Evolutionary conservation across 2,888 invertebrate species (phyloP), one percentile per base, ranked within the genome.

Genomic region (Coelopa pilipes): DNA sequence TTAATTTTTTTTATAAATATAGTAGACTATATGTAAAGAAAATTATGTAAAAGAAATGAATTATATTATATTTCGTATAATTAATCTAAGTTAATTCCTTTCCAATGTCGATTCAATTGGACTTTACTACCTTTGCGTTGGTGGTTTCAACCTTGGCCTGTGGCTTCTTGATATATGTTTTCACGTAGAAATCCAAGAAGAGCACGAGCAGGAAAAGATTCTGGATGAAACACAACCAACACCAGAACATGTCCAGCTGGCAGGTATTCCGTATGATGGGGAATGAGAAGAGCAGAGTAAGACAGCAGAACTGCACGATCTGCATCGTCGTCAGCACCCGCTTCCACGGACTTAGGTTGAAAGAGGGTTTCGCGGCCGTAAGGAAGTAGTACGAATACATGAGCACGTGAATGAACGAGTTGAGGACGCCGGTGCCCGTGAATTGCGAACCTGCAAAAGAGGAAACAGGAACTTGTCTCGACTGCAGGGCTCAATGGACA

Each of bases 301-400:
- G 86, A 74, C 89, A 76, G 55, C 89, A 82, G 82, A 93, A 93
- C 83, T 93, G 93, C 0, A 91, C 91, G 82, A 96, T 90, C 88
- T 96, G 96, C 77, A 95, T 82, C 80, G 92, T 92, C 0, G 96
- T 96, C 77, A 96, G 91, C 80, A 93, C 90, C 79, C 93, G 94
- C 84, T 96, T 96, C 92, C 93, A 93, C 0, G 92, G 84, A 70
- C 91, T 92, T 74, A 92, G 88, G 81, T 93, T 93, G 82, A 92
- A 57, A 0, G 67, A 55, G 15, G 53, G n/a, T 65, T 90, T 90
- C 0, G 93, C 92, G 0, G 94, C 93, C 0, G 94, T 90, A 75
- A 93, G 81, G 10, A 94, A 89, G 83, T 96, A 81, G 85, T 96
- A 94, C 0, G 89, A 87, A 83, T 96, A 96, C 95, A 96, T 96